Percentiles rank a stretch among this genome's conserved stretches.
These are phyloP conservation scores for Nephotettix cincticeps DNA, from an alignment of 1,140 invertebrate species.

Conservation along the genomic window DNA sequence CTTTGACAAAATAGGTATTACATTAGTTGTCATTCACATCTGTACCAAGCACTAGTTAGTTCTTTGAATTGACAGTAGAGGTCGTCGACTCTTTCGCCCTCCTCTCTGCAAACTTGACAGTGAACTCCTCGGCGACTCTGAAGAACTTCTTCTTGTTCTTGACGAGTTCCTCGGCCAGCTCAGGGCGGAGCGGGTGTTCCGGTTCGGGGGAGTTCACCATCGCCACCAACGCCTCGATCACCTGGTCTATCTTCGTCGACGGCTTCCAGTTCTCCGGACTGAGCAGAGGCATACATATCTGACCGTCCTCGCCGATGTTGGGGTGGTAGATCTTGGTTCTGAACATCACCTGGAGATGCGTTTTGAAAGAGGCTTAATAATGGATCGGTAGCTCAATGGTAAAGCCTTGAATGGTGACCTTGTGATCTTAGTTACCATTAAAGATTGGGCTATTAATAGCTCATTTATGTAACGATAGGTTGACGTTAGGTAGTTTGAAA, in stretches of 20 bases:
- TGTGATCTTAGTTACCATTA: too few species aligned
- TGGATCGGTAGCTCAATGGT: too few species aligned
- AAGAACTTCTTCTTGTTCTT: conserved; percentile 97
- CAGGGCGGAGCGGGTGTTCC: conserved; percentile 93
- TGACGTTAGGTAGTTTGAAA: too few species aligned
- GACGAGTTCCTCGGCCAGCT: conserved; percentile 94
- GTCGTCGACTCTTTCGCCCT: conserved; percentile 15
- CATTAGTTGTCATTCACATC: too few species aligned
- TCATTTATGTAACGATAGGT: too few species aligned
- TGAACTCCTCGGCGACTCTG: conserved; percentile 98
- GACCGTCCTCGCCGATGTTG: conserved; percentile 98
- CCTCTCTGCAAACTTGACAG: conserved; percentile 95
- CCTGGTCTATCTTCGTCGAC: conserved; percentile 95
- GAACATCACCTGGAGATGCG: conserved; percentile 91
- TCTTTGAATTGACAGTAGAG: too few species aligned
- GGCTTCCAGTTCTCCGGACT: conserved; percentile 99
- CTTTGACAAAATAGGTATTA: too few species aligned
- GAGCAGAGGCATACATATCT: conserved; percentile 96
- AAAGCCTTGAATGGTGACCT: too few species aligned
- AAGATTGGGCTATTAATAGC: too few species aligned
- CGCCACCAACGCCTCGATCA: conserved; percentile 93
- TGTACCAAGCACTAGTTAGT: too few species aligned
- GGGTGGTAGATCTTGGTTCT: conserved; percentile 99
- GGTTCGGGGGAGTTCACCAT: conserved; percentile 98
- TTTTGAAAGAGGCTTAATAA: too few species aligned